Conservation (phyloP, 1,140 invertebrate genomes). For the Caenorhabditis latens region DNA sequence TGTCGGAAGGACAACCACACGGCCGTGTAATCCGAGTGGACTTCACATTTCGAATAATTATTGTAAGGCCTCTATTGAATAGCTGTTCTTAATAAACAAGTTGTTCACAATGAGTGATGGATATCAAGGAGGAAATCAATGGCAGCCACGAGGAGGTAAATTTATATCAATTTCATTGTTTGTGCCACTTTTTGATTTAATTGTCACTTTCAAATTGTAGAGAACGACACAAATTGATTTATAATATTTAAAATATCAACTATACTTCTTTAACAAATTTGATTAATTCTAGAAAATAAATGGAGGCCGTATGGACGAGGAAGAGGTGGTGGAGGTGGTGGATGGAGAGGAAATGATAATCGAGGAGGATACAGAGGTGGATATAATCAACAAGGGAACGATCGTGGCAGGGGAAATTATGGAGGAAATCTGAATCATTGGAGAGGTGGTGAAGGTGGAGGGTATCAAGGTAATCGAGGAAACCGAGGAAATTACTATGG, state of each 20-base stretch:
- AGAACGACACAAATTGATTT: no score
- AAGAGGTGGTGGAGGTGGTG: conserved; percentile 7
- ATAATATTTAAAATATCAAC: no score
- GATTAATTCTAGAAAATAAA: neutral
- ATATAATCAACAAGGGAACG: neutral
- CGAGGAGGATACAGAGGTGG: conserved; percentile 26
- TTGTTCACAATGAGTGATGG: neutral
- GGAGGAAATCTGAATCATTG: conserved; percentile 34
- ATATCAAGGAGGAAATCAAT: conserved; percentile 1
- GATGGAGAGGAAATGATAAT: conserved; percentile 48
- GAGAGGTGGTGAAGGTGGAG: neutral
- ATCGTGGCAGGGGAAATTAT: neutral
- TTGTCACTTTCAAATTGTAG: neutral
- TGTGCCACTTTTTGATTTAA: no score
- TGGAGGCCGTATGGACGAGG: conserved; percentile 1
- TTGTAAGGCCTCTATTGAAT: no score
- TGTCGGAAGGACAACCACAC: neutral
- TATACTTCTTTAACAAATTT: neutral
- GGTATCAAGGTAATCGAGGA: neutral
- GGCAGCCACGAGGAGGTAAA: conserved; percentile 5
- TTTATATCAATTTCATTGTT: neutral
- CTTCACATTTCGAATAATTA: neutral
- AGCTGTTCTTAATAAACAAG: neutral
- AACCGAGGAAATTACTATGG: neutral
- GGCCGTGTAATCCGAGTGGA: conserved; percentile 6